Conservation (phyloP, 2,113 vertebrate genomes). For the Phrynosoma platyrhinos region DNA sequence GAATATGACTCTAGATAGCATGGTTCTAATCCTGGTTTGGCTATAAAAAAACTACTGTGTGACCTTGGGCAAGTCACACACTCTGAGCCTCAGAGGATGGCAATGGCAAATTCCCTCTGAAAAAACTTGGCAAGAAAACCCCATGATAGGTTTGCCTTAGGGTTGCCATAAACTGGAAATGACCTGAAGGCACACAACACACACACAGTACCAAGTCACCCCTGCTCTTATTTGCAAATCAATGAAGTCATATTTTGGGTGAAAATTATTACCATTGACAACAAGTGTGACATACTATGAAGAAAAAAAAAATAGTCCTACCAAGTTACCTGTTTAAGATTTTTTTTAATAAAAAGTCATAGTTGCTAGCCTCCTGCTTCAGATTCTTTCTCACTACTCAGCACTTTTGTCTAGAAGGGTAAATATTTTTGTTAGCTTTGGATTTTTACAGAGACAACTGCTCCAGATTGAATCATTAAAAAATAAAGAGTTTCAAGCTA, state of each 20-base stretch:
- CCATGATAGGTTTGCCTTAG: too few species aligned
- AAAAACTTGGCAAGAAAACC: too few species aligned
- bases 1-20: too few species aligned
- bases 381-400: not conserved
- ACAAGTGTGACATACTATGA: constrained; percentile 24
- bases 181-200: too few species aligned
- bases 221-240: constrained; percentile 28
- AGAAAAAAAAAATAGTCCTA: constrained; percentile 20
- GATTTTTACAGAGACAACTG: constrained; percentile 14
- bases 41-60: too few species aligned
- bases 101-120: too few species aligned
- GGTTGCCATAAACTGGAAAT: too few species aligned
- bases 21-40: too few species aligned
- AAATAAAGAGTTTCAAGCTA: not conserved
- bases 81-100: too few species aligned
- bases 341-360: not conserved
- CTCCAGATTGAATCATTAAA: not conserved
- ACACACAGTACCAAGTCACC: not conserved
- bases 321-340: not conserved
- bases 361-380: not conserved
- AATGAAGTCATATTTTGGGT: constrained; percentile 34
- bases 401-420: not conserved
- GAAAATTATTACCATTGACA: constrained; percentile 19
- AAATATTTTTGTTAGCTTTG: constrained; percentile 36
- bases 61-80: too few species aligned